Evolutionary conservation across 2,888 invertebrate species (phyloP).

Genomic region (Tenthredo livida): DNA sequence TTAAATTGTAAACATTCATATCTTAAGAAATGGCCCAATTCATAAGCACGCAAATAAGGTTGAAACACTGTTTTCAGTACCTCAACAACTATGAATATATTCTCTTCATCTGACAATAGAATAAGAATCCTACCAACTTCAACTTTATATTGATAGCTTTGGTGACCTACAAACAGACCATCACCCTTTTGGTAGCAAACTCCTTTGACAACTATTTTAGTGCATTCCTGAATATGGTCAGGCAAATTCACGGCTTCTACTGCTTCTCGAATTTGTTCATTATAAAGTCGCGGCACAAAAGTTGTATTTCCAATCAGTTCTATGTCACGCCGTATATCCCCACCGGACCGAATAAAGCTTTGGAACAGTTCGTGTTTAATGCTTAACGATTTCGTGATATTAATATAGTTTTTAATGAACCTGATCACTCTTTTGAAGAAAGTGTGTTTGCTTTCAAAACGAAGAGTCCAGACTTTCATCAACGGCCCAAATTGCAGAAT

Average conservation of each 20-base stretch:
- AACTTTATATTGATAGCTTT: conserved; percentile 55
- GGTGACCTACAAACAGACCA: conserved; percentile 50
- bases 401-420: conserved; percentile 61
- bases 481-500: conserved; percentile 60
- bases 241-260: not conserved
- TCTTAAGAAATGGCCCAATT: conserved; percentile 40
- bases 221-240: conserved; percentile 44
- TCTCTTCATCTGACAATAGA: conserved; percentile 32
- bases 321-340: not conserved
- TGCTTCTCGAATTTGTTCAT: conserved; percentile 15
- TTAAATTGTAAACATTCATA: conserved; percentile 56
- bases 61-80: conserved; percentile 52
- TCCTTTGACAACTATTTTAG: conserved; percentile 53
- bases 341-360: conserved; percentile 50
- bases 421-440: conserved; percentile 61
- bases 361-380: conserved; percentile 56
- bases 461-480: conserved; percentile 60
- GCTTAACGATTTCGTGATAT: conserved; percentile 56
- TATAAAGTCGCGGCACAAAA: not conserved
- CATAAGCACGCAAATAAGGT: conserved; percentile 50
- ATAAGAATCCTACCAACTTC: conserved; percentile 55
- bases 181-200: too few relatives aligned
- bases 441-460: conserved; percentile 66
- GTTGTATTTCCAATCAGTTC: not conserved
- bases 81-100: conserved; percentile 54